Evolutionary conservation across 2,888 invertebrate genomes (phyloP), one percentile per base, ranked within the genome.

Genomic region (Leptopterna dolabrata): DNA sequence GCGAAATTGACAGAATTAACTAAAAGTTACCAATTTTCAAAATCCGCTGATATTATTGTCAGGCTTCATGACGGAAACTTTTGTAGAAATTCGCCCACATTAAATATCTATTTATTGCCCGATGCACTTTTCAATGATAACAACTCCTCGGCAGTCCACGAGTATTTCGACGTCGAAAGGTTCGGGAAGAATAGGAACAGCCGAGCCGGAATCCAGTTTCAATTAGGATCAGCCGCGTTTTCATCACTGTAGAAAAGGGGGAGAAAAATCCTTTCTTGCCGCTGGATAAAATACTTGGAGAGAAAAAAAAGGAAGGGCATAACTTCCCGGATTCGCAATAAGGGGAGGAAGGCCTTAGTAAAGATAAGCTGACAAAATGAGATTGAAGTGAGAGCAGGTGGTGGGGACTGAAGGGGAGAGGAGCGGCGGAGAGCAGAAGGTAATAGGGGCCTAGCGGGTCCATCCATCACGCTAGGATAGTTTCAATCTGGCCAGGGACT

Each of bases 391-490:
- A 85, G 85, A 73, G 43, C 73, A 76, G 73, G 85, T 73, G 45
- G 85, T 45, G 85, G 45, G 47, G 85, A 41, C 45, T 24, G 43
- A 29, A 55, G n/a, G n/a, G 55, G 51, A 30, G n/a, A 0, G 82
- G 16, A 36, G 36, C 4, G 36, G 27, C 0, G 29, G 29, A 76
- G 76, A 73, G 85, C 73, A 85, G 85, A 85, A 85, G 73, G 85
- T 85, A 85, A 85, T 85, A 76, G 73, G 73, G 85, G 83, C 45
- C 85, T 71, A 24, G 73, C 41, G 43, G 85, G 85, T 85, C 85
- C 85, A 85, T 85, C 85, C 85, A 85, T 85, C 85, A 85, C 85
- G 85, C 85, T 85, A 85, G 85, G 76, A 85, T 85, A 85, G 85
- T 85, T 85, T 85, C 85, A 85, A 85, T 85, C 73, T 85, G 76